Conservation (phyloP, 1,140 invertebrate genomes). For the Nilaparvata lugens region DNA sequence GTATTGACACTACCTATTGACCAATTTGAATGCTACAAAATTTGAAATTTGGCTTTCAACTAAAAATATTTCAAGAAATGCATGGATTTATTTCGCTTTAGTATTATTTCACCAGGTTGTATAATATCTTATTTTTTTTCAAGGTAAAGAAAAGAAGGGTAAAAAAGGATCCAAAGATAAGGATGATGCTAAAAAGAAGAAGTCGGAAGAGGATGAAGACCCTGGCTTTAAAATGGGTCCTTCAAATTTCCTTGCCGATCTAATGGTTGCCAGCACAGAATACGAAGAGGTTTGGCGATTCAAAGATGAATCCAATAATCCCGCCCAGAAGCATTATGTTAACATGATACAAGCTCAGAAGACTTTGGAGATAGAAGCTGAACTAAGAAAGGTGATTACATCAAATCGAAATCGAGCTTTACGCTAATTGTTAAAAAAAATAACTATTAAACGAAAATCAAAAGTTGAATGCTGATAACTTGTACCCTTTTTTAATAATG, state of each 20-base stretch:
- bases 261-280: conserved; percentile 39
- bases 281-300: conserved; percentile 72
- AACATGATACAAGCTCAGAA: conserved; percentile 79
- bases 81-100: too few relatives aligned
- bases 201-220: conserved; percentile 46
- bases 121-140: too few relatives aligned
- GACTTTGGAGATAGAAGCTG: conserved; percentile 68
- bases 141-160: conserved; percentile 32
- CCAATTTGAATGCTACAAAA: too few relatives aligned
- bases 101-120: too few relatives aligned
- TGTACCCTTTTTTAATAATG: too few relatives aligned
- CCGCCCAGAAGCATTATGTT: conserved; percentile 59
- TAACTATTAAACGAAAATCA: too few relatives aligned
- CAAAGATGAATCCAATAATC: conserved; percentile 62
- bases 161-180: conserved; percentile 41
- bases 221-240: conserved; percentile 40
- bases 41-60: too few relatives aligned
- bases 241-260: conserved; percentile 41
- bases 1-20: too few relatives aligned
- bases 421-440: too few relatives aligned
- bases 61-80: too few relatives aligned
- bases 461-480: too few relatives aligned
- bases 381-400: conserved; percentile 53
- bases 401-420: too few relatives aligned
- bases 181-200: conserved; percentile 43